Conservation (phyloP, 2,888 invertebrate species). For the Hypolimnas misippus region DNA sequence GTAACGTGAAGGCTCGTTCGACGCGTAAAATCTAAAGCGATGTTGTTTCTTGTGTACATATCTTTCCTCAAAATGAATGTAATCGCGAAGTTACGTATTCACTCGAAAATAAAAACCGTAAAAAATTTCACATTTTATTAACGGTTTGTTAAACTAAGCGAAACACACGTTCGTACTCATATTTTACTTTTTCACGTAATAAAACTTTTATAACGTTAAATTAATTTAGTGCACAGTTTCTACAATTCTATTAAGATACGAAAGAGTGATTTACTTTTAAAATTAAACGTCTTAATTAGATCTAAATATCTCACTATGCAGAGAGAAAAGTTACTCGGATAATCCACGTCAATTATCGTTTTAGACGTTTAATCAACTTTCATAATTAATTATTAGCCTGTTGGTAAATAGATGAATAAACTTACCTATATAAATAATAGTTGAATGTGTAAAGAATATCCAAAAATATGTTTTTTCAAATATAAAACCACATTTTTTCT, state of each 20-base stretch:
- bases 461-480: constrained; percentile 28
- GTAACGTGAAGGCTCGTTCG: too few relatives aligned
- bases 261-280: neutral
- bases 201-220: neutral
- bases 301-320: neutral
- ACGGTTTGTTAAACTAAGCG: too few relatives aligned
- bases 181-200: neutral
- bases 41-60: constrained; percentile 11
- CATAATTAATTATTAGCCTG: constrained; percentile 16
- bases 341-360: constrained; percentile 33
- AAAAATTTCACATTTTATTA: neutral
- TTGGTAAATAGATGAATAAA: neutral
- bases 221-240: neutral
- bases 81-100: constrained; percentile 21
- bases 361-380: constrained; percentile 27
- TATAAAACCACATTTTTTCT: constrained; percentile 41
- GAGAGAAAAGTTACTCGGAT: constrained; percentile 26
- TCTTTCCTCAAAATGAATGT: constrained; percentile 17
- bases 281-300: constrained; percentile 5
- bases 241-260: neutral
- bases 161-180: too few relatives aligned
- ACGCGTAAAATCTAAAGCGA: constrained; percentile 10
- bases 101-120: constrained; percentile 11
- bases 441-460: constrained; percentile 21
- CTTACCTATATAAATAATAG: constrained; percentile 31